Conservation (phyloP, 2,797 vertebrate species). For the Carapus acus region DNA sequence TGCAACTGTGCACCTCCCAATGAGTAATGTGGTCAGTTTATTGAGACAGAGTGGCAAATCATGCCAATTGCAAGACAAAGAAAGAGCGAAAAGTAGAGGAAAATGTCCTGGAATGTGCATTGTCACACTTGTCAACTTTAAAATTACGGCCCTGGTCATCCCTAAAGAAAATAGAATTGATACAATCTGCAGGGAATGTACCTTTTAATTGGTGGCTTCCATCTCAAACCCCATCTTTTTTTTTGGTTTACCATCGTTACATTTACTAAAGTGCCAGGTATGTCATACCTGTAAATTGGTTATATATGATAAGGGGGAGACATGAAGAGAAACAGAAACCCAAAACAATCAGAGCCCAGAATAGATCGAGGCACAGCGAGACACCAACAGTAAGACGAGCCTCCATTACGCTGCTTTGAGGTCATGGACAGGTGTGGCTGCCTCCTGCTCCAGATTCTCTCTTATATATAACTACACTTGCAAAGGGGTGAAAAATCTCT, state of each 20-base stretch:
- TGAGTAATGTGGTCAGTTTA: slow-evolving; percentile 31
- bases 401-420: slow-evolving; percentile 40
- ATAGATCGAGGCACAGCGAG: slow-evolving; percentile 39
- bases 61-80: slow-evolving; percentile 42
- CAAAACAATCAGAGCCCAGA: slow-evolving; percentile 27
- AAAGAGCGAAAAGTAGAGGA: slow-evolving; percentile 52
- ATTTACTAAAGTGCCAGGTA: too few species aligned
- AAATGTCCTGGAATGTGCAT: slow-evolving; percentile 62
- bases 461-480: slow-evolving; percentile 11
- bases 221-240: slow-evolving; percentile 52
- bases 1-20: slow-evolving; percentile 15
- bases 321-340: slow-evolving; percentile 13
- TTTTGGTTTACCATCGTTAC: slow-evolving; percentile 22
- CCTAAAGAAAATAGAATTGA: slow-evolving; percentile 74
- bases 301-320: slow-evolving; percentile 31
- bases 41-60: slow-evolving; percentile 35
- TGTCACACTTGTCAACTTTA: slow-evolving; percentile 51
- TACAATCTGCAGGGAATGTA: slow-evolving; percentile 71
- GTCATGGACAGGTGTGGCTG: slow-evolving; percentile 64
- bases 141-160: slow-evolving; percentile 64
- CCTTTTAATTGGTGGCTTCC: slow-evolving; percentile 81
- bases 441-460: slow-evolving; percentile 58
- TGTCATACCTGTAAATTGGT: slow-evolving; percentile 20
- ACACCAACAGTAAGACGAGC: slow-evolving; percentile 8
- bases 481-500: too few species aligned